These are phyloP conservation scores for Sceloporus tristichus DNA, from an alignment of 2,113 vertebrate species.

Conservation along the genomic window DNA sequence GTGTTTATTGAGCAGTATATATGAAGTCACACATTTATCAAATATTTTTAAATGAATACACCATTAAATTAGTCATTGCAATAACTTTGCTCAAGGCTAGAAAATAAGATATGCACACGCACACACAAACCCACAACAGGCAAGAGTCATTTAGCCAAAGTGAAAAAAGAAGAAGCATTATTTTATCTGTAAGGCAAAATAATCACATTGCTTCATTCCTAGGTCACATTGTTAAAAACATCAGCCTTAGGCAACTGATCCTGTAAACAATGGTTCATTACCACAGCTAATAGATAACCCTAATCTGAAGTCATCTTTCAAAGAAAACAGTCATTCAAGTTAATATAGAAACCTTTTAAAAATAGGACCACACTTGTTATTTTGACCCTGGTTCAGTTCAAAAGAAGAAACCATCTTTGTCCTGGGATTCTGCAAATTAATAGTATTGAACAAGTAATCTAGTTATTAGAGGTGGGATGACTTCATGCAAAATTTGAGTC, in stretches of 20 bases:
- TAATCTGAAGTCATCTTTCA: constrained; percentile 7
- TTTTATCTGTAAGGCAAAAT: constrained; percentile 30
- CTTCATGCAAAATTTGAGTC: not conserved
- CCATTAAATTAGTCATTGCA: not conserved
- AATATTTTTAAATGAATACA: constrained; percentile 17
- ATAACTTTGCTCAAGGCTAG: constrained; percentile 19
- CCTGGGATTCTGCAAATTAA: not conserved
- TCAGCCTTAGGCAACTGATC: constrained; percentile 1
- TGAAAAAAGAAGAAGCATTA: constrained; percentile 13
- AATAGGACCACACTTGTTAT: not conserved
- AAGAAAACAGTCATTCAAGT: not conserved
- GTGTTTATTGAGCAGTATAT: not conserved
- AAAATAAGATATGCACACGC: not conserved
- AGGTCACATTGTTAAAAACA: not conserved
- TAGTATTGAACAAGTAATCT: not conserved
- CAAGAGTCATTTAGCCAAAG: constrained; percentile 2
- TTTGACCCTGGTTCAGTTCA: not conserved
- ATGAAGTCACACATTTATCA: not conserved
- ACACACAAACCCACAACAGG: not conserved
- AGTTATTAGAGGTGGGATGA: not conserved
- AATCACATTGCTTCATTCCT: not conserved
- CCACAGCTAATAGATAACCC: not conserved
- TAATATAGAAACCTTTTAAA: not conserved
- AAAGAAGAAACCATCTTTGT: constrained; percentile 7
- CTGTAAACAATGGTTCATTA: constrained; percentile 7